Evolutionary conservation across 1,140 invertebrate genomes (phyloP).

Genomic region (Chionoecetes opilio): DNA sequence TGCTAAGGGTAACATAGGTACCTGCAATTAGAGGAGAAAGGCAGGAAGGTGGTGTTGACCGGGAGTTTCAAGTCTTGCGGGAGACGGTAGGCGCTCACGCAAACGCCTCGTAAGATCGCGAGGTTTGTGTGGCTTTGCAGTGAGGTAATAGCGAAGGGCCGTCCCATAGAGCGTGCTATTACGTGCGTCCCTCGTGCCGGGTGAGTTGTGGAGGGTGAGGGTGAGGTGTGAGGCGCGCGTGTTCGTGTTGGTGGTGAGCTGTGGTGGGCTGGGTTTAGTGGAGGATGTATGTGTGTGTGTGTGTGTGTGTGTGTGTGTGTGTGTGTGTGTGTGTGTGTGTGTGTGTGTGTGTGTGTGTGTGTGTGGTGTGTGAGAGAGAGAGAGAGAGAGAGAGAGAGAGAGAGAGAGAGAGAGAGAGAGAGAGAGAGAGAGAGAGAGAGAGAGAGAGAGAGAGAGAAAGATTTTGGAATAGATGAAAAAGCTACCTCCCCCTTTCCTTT

Average conservation of each 20-base stretch:
- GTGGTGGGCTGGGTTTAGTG: neutral
- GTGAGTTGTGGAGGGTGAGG: neutral
- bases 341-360: no score
- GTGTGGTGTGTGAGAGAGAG: neutral
- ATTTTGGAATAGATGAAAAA: neutral
- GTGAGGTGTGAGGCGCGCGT: neutral
- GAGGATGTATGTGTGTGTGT: no score
- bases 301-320: no score
- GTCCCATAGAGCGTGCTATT: neutral
- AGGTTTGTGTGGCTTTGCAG: neutral
- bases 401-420: constrained; percentile 28
- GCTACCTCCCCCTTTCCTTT: neutral
- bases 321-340: no score
- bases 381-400: constrained; percentile 27
- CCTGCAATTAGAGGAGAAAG: constrained; percentile 5
- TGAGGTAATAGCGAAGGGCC: neutral
- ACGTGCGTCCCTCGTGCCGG: neutral
- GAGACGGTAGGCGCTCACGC: neutral
- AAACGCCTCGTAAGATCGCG: neutral
- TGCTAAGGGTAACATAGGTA: neutral
- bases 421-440: constrained; percentile 1
- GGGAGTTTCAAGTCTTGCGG: neutral
- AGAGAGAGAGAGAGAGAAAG: neutral
- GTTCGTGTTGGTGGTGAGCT: no score
- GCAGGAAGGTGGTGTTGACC: neutral